phyloP scores from a whole-genome alignment of 2,113 vertebrate species.

The Melanostigma gelatinosum region DNA sequence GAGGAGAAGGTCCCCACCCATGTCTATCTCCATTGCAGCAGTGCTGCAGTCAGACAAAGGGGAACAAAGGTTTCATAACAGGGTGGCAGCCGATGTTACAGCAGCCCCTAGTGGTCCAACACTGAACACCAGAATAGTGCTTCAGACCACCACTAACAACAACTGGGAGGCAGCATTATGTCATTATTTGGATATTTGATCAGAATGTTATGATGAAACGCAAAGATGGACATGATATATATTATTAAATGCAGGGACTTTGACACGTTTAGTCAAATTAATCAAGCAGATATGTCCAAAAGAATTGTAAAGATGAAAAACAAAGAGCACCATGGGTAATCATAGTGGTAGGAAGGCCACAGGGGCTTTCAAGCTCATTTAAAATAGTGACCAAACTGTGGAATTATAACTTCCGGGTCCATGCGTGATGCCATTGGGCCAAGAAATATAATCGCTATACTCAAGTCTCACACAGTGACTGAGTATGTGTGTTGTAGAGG shows the following conservation, averaged over 20 bases:
- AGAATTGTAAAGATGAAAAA: neutral
- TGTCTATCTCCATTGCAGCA: slow-evolving; percentile 69
- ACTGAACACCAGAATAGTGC: slow-evolving; percentile 2
- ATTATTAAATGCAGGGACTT: neutral
- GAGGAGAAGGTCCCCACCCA: slow-evolving; percentile 62
- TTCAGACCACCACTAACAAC: neutral
- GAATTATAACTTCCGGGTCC: too few species aligned
- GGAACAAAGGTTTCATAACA: slow-evolving; percentile 67
- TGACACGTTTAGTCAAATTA: neutral
- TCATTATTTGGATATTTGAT: neutral
- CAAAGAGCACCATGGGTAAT: neutral
- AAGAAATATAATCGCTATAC: too few species aligned
- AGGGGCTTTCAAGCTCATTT: too few species aligned
- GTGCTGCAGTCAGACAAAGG: slow-evolving; percentile 70
- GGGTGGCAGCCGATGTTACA: slow-evolving; percentile 2
- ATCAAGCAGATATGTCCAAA: neutral
- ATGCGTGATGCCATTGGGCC: too few species aligned
- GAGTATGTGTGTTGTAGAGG: too few species aligned
- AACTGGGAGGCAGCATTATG: neutral
- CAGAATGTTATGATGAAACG: neutral
- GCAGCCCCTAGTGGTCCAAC: slow-evolving; percentile 47
- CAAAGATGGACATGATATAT: neutral
- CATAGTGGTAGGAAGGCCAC: too few species aligned
- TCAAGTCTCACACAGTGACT: too few species aligned
- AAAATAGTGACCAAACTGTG: too few species aligned